Evolutionary conservation across 2,888 invertebrate genomes (phyloP).

Genomic region (Gibbula magus): DNA sequence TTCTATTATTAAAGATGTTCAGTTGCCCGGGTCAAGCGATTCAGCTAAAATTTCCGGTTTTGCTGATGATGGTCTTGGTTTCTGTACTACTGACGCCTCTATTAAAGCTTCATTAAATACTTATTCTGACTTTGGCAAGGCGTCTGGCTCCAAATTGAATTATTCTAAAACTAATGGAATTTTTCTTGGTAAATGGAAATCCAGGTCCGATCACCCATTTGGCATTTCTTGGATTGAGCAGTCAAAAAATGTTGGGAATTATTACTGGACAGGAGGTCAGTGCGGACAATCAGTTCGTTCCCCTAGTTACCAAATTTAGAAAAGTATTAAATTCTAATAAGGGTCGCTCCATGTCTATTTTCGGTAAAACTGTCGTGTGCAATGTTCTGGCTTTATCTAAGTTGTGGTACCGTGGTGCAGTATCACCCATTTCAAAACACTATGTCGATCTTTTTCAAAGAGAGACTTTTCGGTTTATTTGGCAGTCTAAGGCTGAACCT

Average conservation of each 20-base stretch:
- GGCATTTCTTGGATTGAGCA: constrained; percentile 39
- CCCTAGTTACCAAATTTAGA: background rate
- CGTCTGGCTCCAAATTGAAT: constrained; percentile 29
- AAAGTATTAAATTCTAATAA: background rate
- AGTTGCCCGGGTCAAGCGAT: constrained; percentile 26
- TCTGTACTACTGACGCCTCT: constrained; percentile 15
- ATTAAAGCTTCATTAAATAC: background rate
- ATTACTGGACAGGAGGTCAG: constrained; percentile 33
- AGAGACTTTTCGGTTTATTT: too few species aligned
- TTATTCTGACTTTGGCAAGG: constrained; percentile 17
- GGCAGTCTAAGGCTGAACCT: too few species aligned
- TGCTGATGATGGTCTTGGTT: constrained; percentile 29
- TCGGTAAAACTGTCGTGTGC: constrained; percentile 26
- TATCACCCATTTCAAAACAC: background rate
- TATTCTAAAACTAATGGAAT: constrained; percentile 19
- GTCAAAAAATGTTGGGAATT: constrained; percentile 40
- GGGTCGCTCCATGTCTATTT: constrained; percentile 22
- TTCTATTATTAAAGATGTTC: background rate
- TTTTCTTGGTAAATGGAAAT: constrained; percentile 23
- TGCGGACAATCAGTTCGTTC: constrained; percentile 13
- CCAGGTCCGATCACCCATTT: constrained; percentile 26
- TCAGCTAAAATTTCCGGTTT: background rate
- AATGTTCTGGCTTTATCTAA: constrained; percentile 23
- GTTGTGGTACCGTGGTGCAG: constrained; percentile 14
- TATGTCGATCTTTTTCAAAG: background rate